Base-by-base conservation (phyloP, 1,140 invertebrate species). In the Hyphantria cunea region DNA sequence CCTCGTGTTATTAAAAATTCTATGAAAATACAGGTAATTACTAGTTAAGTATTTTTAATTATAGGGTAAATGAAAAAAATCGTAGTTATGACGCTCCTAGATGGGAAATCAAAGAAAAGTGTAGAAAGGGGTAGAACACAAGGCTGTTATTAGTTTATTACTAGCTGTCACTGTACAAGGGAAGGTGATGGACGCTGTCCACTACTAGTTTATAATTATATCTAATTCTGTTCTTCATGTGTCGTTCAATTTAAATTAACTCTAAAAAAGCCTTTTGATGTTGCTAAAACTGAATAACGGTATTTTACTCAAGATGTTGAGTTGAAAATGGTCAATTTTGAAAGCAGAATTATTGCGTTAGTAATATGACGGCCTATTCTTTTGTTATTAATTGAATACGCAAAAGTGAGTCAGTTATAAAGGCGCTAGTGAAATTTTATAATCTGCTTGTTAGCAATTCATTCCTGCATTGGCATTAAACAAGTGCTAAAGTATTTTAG, bases 101-200 rank as follows among this genome's bases (percentile, higher is more conserved):
- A 80, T 41, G 48, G 72, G 68, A 88, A 87, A 89, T 89, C 86
- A 87, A 89, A 87, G 82, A 85, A 85, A 78, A 53, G 62, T 75
- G 69, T 78, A 77, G 76, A 85, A 82, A 81, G 73, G 77, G 75
- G 68, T 77, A 66, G 48, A 31, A 59, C 62, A 66, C 62, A 66
- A 64, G 69, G 73, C 84, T 89, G 70, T 87, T 79, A 89, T 89
- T 89, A 89, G 62, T 75, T 72, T 78, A 80, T 81, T 81, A 75
- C 70, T 65, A 58, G 74, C 70, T 84, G 74, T 74, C 75, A 65
- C 45, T 32, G 56, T 49, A 15, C 15, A 49, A 66, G 56, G 48
- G 59, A 67, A 69, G 68, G 62, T 73, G 82, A 87, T 73, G 58
- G 77, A 70, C 76, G 76, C 59, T 74, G 76, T 73, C 59, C 74